Conservation (phyloP, 2,113 vertebrate genomes). For the Leucosticte australis region DNA sequence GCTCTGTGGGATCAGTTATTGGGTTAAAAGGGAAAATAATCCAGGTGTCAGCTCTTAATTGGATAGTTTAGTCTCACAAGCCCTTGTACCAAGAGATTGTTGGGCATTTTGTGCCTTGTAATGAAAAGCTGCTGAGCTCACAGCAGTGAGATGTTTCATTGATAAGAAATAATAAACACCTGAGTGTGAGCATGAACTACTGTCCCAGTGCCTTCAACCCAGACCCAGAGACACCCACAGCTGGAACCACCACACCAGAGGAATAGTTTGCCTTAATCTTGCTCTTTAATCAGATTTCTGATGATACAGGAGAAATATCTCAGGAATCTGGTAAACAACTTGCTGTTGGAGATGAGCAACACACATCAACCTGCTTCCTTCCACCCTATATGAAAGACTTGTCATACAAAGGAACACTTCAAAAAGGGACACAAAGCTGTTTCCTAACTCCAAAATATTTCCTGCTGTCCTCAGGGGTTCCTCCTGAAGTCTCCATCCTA, state of each 20-base stretch:
- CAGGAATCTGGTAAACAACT: not conserved
- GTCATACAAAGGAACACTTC: not conserved
- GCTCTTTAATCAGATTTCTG: not conserved
- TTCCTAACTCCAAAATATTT: not conserved
- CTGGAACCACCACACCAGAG: not conserved
- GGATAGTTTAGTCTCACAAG: too few species aligned
- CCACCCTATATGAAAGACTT: not conserved
- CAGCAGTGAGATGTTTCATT: too few species aligned
- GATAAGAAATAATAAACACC: too few species aligned
- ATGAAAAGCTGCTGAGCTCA: too few species aligned
- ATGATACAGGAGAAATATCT: not conserved
- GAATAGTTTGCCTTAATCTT: not conserved
- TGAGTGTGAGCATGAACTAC: too few species aligned
- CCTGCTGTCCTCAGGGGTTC: not conserved
- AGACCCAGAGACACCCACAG: too few species aligned
- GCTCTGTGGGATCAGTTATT: too few species aligned
- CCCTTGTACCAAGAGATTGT: too few species aligned
- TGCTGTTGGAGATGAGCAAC: not conserved
- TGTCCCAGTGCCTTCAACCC: too few species aligned
- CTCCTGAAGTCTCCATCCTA: not conserved
- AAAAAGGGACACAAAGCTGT: not conserved
- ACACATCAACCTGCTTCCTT: not conserved
- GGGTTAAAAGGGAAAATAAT: too few species aligned
- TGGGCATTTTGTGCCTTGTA: too few species aligned
- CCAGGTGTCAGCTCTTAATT: too few species aligned